Base-by-base conservation (phyloP, 2,797 vertebrate genomes). In the Ctenopoma multispine region DNA sequence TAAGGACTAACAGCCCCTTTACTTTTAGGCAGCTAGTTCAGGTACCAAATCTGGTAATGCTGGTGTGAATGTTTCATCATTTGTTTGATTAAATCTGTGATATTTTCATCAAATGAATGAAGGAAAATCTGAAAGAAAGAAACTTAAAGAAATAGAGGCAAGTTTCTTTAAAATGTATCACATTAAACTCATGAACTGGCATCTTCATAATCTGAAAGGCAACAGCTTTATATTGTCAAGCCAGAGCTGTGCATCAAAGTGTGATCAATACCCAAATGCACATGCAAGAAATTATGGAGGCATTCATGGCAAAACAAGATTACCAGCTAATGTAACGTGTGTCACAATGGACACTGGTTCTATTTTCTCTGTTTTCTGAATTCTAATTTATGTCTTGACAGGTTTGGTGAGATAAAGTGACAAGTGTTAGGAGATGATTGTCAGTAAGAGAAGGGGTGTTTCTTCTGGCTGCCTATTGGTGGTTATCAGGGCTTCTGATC, bases 331-430 rank as follows among this genome's bases (percentile, higher is more conserved):
- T 76, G 81, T 79, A 66, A 72, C 4, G 5, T 62, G 69, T 51
- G 69, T 63, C 62, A 74, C 73, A 54, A 46, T 84, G 75, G 79
- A 76, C 63, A 31, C 27, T 0, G 69, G 66, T 56, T 59, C 38
- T 55, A 61, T 77, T 83, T 82, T 69, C 29, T 40, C 72, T 20
- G 17, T 81, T 68, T 53, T 54, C 67, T 58, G 58, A 79, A 81
- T 79, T 85, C 73, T 82, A 76, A 89, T 90, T 84, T 90, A 90
- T 89, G 89, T 84, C 75, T 72, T 78, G 86, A 87, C 87, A 86
- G 78, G 63, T 72, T 61, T 81, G 79, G 87, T 87, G 85, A 91
- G 92, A 91, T 90, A 92, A 91, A 76, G 81, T 77, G 78, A 71
- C n/a, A 69, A 82, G 74, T 44, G 78, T 69, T 64, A 43, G 70